Conservation (phyloP, 2,888 invertebrate species). For the Orchestes rusci region DNA sequence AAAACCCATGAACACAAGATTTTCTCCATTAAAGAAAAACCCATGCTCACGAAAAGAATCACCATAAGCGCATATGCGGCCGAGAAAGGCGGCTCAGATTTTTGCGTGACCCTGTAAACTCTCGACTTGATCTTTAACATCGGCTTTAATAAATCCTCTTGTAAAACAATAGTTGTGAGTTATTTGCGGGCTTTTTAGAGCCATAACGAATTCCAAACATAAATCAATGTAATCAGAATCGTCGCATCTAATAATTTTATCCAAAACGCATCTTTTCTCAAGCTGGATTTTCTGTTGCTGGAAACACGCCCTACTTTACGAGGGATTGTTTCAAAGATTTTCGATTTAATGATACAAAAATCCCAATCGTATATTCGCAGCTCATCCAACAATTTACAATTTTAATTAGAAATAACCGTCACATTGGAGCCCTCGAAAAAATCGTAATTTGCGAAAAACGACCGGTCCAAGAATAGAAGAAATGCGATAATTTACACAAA, state of each 20-base stretch:
- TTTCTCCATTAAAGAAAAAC: no score
- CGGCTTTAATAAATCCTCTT: constrained; percentile 14
- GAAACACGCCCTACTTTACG: constrained; percentile 9
- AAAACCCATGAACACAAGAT: no score
- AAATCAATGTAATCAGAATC: constrained; percentile 20
- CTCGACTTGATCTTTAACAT: constrained; percentile 19
- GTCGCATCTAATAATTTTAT: constrained; percentile 19
- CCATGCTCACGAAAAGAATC: no score
- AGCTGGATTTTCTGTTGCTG: constrained; percentile 7
- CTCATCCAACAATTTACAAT: no score
- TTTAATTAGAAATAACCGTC: no score
- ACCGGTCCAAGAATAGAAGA: neutral
- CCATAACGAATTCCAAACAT: constrained; percentile 15
- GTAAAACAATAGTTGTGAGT: constrained; percentile 21
- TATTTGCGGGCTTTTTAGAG: constrained; percentile 14
- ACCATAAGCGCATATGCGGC: no score
- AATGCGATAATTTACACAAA: neutral
- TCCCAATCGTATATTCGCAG: no score
- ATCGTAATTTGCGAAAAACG: neutral
- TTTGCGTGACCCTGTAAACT: constrained; percentile 15
- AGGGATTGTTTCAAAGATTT: no score
- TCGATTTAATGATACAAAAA: no score
- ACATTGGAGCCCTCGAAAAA: neutral
- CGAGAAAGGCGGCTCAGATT: no score
- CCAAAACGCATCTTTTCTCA: constrained; percentile 16